These are phyloP conservation scores for Blastobasis adustella DNA, from an alignment of 2,888 invertebrate genomes.

Conservation along the genomic window DNA sequence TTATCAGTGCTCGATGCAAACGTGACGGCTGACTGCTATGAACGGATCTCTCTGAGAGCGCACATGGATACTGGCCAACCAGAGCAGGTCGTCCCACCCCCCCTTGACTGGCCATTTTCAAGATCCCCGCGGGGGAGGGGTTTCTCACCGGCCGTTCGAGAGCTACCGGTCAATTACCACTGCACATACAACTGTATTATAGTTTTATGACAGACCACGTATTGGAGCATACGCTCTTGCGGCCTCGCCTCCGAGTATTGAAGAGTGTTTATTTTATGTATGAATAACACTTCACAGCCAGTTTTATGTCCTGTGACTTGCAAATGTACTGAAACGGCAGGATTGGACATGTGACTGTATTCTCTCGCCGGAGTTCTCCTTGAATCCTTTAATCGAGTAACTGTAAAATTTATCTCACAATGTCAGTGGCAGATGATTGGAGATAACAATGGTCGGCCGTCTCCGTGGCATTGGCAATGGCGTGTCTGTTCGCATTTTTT, in stretches of 20 bases:
- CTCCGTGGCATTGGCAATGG: conserved; percentile 32
- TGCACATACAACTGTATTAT: neutral
- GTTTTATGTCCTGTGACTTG: neutral
- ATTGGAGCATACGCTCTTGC: neutral
- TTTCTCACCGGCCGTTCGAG: neutral
- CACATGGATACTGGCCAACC: neutral
- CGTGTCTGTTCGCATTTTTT: conserved; percentile 25
- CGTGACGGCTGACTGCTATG: conserved; percentile 10
- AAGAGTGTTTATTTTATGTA: neutral
- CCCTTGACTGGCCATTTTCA: neutral
- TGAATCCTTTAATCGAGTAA: too few relatives aligned
- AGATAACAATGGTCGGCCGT: neutral
- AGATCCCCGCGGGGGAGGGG: neutral
- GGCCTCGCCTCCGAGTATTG: neutral
- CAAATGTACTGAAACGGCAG: neutral
- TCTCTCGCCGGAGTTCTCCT: too few relatives aligned
- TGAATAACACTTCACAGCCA: too few relatives aligned
- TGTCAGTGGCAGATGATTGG: too few relatives aligned
- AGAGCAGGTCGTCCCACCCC: neutral
- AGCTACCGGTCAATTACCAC: neutral
- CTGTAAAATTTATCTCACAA: too few relatives aligned
- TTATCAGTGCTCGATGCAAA: conserved; percentile 24
- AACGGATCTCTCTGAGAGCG: conserved; percentile 1
- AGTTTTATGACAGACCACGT: conserved; percentile 1
- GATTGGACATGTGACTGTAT: neutral